A percentile compares a stretch with the other conserved stretches of the same genome.
phyloP scores from a whole-genome alignment of 2,113 vertebrate species.

The Fukomys damarensis region DNA sequence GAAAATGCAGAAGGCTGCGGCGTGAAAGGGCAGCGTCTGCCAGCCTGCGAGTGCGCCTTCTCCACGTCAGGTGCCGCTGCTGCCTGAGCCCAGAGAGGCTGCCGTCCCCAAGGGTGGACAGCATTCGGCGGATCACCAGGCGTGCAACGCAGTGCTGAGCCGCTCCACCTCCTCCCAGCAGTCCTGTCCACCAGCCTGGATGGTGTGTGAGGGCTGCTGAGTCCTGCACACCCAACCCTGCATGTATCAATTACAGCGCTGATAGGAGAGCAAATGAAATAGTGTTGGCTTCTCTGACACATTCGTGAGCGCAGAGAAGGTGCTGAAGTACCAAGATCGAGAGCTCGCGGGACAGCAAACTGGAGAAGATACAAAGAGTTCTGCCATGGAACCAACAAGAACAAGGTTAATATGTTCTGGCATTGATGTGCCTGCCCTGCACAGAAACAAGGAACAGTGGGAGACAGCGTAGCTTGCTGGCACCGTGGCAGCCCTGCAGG shows the following conservation, averaged over 20 bases:
- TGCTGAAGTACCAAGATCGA: slow-evolving; percentile 96
- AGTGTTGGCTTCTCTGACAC: slow-evolving; percentile 93
- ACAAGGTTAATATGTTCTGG: slow-evolving; percentile 96
- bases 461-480: slow-evolving; percentile 95
- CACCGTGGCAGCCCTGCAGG: not conserved
- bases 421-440: slow-evolving; percentile 95
- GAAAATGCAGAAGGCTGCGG: not conserved
- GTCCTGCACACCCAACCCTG: slow-evolving; percentile 95
- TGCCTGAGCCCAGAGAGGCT: not conserved
- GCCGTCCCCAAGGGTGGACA: slow-evolving; percentile 86
- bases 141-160: slow-evolving; percentile 95
- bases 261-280: slow-evolving; percentile 94
- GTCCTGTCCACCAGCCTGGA: slow-evolving; percentile 94
- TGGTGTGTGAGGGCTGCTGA: slow-evolving; percentile 95
- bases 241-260: slow-evolving; percentile 92
- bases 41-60: not conserved
- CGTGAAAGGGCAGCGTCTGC: not conserved
- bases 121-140: slow-evolving; percentile 96
- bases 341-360: slow-evolving; percentile 93
- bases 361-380: slow-evolving; percentile 95
- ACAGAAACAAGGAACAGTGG: slow-evolving; percentile 95
- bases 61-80: no score
- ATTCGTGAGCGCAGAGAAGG: slow-evolving; percentile 94
- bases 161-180: slow-evolving; percentile 94
- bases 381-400: slow-evolving; percentile 94